Percentiles rank a stretch among this genome's conserved stretches.
Conservation (phyloP, 2,888 invertebrate species). For the Athripsodes cinereus region DNA sequence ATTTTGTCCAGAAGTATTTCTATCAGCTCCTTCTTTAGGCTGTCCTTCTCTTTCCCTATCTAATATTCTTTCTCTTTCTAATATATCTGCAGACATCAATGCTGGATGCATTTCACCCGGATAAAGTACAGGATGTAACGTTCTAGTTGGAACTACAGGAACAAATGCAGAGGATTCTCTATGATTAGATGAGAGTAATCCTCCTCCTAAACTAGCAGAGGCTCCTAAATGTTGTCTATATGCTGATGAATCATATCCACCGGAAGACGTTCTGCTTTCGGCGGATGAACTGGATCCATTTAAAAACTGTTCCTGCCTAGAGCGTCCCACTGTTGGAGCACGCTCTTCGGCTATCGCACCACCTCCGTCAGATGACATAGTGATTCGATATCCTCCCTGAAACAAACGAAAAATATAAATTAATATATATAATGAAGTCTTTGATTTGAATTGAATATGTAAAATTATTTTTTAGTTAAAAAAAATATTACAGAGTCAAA, state of each 20-base stretch:
- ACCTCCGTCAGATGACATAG: constrained; percentile 46
- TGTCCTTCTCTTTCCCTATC: constrained; percentile 45
- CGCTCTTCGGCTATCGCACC: constrained; percentile 43
- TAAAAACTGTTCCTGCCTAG: constrained; percentile 57
- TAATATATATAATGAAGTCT: too few relatives aligned
- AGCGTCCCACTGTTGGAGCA: constrained; percentile 44
- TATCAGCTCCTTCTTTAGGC: constrained; percentile 47
- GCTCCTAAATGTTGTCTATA: constrained; percentile 63
- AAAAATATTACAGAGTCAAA: too few relatives aligned
- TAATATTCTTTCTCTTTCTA: constrained; percentile 50
- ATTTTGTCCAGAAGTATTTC: constrained; percentile 35
- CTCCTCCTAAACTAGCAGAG: constrained; percentile 39
- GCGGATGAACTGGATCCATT: constrained; percentile 44
- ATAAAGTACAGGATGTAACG: constrained; percentile 66
- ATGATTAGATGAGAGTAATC: constrained; percentile 48
- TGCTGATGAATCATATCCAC: constrained; percentile 57
- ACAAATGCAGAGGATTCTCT: constrained; percentile 82
- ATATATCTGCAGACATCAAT: constrained; percentile 53
- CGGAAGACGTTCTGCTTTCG: constrained; percentile 45
- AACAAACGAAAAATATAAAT: too few relatives aligned
- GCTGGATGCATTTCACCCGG: constrained; percentile 66
- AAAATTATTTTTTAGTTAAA: too few relatives aligned
- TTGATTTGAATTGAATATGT: too few relatives aligned
- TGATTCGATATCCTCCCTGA: constrained; percentile 27
- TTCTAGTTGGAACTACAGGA: constrained; percentile 76